Evolutionary conservation across 1,140 invertebrate species (phyloP).

Genomic region (Charaxes varanes): DNA sequence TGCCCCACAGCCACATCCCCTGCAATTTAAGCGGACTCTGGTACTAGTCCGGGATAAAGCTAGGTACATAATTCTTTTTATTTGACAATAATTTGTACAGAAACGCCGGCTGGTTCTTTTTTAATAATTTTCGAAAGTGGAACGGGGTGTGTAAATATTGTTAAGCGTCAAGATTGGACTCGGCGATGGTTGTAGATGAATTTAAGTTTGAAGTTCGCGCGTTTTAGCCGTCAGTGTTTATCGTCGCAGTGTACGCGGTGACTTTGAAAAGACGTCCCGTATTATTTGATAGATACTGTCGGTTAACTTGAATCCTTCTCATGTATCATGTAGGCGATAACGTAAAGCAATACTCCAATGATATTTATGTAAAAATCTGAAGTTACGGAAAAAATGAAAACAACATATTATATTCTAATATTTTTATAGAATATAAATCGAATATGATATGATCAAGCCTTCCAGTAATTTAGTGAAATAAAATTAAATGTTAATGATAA

Average conservation of each 20-base stretch:
- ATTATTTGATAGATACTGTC: slow-evolving; percentile 14
- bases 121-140: slow-evolving; percentile 5
- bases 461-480: slow-evolving; percentile 70
- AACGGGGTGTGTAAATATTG: slow-evolving; percentile 45
- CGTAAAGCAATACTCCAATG: slow-evolving; percentile 56
- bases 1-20: too few species aligned
- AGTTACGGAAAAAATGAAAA: slow-evolving; percentile 49
- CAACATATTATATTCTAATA: slow-evolving; percentile 70
- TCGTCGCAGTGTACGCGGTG: slow-evolving; percentile 7
- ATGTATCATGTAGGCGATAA: slow-evolving; percentile 32
- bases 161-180: slow-evolving; percentile 18
- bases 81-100: slow-evolving; percentile 4
- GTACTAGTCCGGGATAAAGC: too few species aligned
- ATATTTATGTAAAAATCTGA: slow-evolving; percentile 59
- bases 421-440: slow-evolving; percentile 71
- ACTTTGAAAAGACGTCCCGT: slow-evolving; percentile 23
- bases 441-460: slow-evolving; percentile 69
- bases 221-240: slow-evolving; percentile 22
- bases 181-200: slow-evolving; percentile 40
- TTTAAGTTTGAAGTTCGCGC: slow-evolving; percentile 30
- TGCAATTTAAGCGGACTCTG: too few species aligned
- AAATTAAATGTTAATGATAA: slow-evolving; percentile 38
- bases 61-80: not conserved
- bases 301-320: slow-evolving; percentile 27
- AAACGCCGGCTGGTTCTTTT: not conserved